phyloP scores from a whole-genome alignment of 2,888 invertebrate genomes.

The Napeogenes inachia region DNA sequence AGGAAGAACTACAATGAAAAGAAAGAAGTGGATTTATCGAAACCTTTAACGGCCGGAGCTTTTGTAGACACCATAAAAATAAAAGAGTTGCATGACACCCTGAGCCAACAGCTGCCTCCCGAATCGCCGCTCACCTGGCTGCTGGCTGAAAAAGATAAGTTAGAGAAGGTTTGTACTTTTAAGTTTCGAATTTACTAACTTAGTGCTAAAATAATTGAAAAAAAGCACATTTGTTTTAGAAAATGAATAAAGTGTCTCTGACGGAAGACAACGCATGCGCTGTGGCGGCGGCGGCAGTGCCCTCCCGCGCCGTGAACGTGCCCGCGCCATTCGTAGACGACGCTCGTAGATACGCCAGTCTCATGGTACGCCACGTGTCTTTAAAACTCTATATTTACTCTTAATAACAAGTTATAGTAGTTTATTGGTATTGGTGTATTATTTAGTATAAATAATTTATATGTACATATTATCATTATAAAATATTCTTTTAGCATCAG shows the following conservation, averaged over 20 bases:
- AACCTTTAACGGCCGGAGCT: conserved; percentile 86
- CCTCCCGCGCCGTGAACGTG: conserved; percentile 60
- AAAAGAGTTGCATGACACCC: conserved; percentile 62
- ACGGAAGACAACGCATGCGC: conserved; percentile 11
- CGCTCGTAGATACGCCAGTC: conserved; percentile 49
- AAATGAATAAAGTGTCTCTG: conserved; percentile 39
- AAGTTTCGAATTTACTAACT: too few species aligned
- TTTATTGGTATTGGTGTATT: too few species aligned
- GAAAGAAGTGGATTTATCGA: conserved; percentile 82
- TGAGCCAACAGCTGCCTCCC: conserved; percentile 59
- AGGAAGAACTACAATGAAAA: conserved; percentile 64
- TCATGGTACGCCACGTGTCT: conserved; percentile 48
- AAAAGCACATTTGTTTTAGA: conserved; percentile 38
- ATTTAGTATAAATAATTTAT: background rate
- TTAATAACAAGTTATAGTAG: too few species aligned
- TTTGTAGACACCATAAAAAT: conserved; percentile 84
- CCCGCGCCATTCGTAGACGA: conserved; percentile 43
- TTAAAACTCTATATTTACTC: too few species aligned
- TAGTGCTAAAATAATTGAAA: background rate
- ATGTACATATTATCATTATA: too few species aligned
- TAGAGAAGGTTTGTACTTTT: conserved; percentile 45
- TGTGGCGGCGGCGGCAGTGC: conserved; percentile 7
- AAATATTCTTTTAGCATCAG: background rate
- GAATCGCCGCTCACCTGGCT: conserved; percentile 65
- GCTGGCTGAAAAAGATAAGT: conserved; percentile 59